Base-by-base conservation (phyloP, 2,113 vertebrate species). In the Callithrix jacchus region DNA sequence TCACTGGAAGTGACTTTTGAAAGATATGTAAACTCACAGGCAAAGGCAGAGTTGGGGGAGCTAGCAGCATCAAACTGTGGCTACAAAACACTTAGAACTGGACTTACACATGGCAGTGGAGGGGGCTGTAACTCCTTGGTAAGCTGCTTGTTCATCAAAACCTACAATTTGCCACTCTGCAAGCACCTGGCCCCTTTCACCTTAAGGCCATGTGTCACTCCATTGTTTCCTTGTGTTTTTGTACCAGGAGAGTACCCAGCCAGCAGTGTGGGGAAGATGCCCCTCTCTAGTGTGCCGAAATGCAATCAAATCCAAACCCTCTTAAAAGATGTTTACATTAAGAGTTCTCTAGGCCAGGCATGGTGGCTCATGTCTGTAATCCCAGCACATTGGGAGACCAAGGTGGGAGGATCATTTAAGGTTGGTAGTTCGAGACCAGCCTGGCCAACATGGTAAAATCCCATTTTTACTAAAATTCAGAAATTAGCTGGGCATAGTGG, bases 21-120 rank as follows among this genome's bases (percentile, higher is more conserved):
- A 92, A 96, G 93, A 96, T 6, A 47, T 4, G 82, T 80, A 68
- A 14, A 94, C 82, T 90, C 79, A 97, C n/a, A 35, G 91, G 93
- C 85, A 92, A 87, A 35, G 90, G 74, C 64, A 45, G 21, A 42
- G 14, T 7, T 54, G 45, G 49, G 35, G 56, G 27, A 68, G 45
- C 64, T 27, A 49, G 16, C 14, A 37, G 23, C 16, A 25, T 84
- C n/a, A 76, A 4, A 86, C 5, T 25, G 79, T 45, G 17, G 27
- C 76, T 87, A 85, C 0, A 77, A 21, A 27, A 87, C 27, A 85
- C 27, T 79, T 80, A 40, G 21, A 49, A 94, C 30, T 92, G 66
- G 84, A 45, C 27, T 3, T 54, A 56, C 88, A 45, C 14, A 10
- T 2, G 3, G 20, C 13, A 9, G 32, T 23, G 25, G 61, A 56